phyloP scores from a whole-genome alignment of 2,797 vertebrate species.

The Botia kubotai region DNA sequence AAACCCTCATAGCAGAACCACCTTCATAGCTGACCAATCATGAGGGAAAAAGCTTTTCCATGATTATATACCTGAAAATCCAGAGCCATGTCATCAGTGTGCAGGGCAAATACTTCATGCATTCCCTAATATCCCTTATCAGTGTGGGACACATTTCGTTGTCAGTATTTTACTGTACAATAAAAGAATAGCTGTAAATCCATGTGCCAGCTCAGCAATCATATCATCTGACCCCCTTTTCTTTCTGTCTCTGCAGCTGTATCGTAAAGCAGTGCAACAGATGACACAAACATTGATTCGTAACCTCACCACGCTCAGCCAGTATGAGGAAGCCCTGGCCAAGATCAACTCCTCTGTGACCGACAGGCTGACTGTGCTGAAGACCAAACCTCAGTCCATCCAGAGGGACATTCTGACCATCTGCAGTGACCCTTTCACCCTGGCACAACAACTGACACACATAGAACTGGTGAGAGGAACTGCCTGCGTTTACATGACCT shows the following conservation, averaged over 20 bases:
- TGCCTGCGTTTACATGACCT: constrained; percentile 23
- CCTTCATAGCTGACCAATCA: constrained; percentile 21
- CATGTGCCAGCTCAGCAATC: not conserved
- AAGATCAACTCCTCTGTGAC: constrained; percentile 85
- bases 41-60: not conserved
- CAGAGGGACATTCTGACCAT: constrained; percentile 88
- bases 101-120: not conserved
- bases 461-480: constrained; percentile 88
- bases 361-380: constrained; percentile 84
- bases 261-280: constrained; percentile 87
- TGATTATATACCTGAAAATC: constrained; percentile 3
- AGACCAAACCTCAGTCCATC: constrained; percentile 87
- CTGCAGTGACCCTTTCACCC: constrained; percentile 89
- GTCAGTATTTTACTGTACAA: constrained; percentile 3
- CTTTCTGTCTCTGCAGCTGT: constrained; percentile 75
- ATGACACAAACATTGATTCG: constrained; percentile 87
- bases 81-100: constrained; percentile 23
- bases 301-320: constrained; percentile 85
- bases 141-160: constrained; percentile 29
- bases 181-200: constrained; percentile 33
- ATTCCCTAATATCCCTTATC: constrained; percentile 20
- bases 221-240: not conserved
- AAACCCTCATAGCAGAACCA: not conserved
- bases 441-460: constrained; percentile 95
- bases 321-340: constrained; percentile 92